phyloP scores from a whole-genome alignment of 2,797 vertebrate species.

The Platalea minor region DNA sequence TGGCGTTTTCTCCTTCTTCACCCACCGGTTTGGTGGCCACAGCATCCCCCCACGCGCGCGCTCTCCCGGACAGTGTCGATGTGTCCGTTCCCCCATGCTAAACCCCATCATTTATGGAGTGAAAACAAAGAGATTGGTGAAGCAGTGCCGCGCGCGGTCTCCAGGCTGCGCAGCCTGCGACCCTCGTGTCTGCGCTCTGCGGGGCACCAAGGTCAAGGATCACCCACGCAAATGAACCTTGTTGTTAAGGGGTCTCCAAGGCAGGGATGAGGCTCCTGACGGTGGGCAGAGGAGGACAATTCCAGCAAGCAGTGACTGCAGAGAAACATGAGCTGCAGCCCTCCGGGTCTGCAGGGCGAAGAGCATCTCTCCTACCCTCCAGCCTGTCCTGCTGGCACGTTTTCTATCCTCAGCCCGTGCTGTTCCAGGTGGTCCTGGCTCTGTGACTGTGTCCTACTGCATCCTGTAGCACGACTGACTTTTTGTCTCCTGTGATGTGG shows the following conservation, averaged over 20 bases:
- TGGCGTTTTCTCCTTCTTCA: not conserved
- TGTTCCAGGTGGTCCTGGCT: not conserved
- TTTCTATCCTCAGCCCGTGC: not conserved
- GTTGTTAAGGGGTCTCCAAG: not conserved
- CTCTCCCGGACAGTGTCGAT: slow-evolving; percentile 10
- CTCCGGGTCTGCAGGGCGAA: not conserved
- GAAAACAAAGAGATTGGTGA: slow-evolving; percentile 44
- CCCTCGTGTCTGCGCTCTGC: not conserved
- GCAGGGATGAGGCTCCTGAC: not conserved
- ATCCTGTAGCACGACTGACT: not conserved
- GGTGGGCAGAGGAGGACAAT: not conserved
- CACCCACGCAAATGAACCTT: not conserved
- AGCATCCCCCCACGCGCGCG: slow-evolving; percentile 1
- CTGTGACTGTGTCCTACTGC: no score
- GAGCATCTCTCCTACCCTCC: not conserved
- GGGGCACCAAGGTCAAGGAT: not conserved
- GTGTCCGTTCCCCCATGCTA: slow-evolving; percentile 37
- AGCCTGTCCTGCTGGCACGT: not conserved
- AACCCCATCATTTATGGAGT: slow-evolving; percentile 63
- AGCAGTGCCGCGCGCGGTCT: not conserved
- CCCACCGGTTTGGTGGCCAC: slow-evolving; percentile 11
- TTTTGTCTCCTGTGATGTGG: not conserved
- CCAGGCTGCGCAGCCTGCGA: no score
- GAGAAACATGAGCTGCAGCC: not conserved
- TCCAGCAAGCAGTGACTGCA: not conserved